Percentiles rank a stretch among this genome's conserved stretches.
Evolutionary conservation across 64 coral and sea anemone species (phyloP).

Genomic region (Montipora sp.): DNA sequence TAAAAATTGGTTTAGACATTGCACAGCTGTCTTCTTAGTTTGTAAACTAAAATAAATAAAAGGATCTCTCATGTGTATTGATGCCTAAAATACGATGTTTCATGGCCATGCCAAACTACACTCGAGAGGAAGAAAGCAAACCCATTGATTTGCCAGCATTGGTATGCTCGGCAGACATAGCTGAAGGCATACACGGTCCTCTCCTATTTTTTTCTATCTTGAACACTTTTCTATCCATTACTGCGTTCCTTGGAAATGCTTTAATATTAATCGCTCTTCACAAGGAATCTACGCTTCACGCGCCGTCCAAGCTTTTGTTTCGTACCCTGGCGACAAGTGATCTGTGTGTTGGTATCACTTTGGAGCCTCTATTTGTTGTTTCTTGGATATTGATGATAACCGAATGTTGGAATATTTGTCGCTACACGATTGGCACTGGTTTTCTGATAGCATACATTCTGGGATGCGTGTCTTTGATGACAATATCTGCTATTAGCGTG

Average conservation of each 20-base stretch:
- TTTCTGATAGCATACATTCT: background rate
- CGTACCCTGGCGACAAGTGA: background rate
- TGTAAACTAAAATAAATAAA: no score
- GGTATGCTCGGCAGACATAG: background rate
- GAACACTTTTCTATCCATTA: conserved; percentile 19
- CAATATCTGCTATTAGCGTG: conserved; percentile 6
- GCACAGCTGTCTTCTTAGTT: no score
- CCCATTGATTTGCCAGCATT: background rate
- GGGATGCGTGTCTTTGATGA: background rate
- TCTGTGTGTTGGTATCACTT: conserved; percentile 1
- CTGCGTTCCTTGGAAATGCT: conserved; percentile 5
- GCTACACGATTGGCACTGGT: background rate
- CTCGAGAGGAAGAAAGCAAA: background rate
- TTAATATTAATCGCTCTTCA: conserved; percentile 12
- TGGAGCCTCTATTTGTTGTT: background rate
- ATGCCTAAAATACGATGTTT: no score
- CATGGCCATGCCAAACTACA: background rate
- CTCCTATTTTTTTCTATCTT: background rate
- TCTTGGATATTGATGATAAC: background rate
- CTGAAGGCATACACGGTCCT: background rate
- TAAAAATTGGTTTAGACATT: no score
- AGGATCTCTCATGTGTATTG: no score
- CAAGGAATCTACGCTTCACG: background rate
- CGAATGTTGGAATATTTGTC: background rate
- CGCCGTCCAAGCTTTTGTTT: conserved; percentile 20